A percentile compares a stretch with the other conserved stretches of the same genome.
Conservation (phyloP, 1,140 invertebrate genomes). For the Drosophila quadrilineata region DNA sequence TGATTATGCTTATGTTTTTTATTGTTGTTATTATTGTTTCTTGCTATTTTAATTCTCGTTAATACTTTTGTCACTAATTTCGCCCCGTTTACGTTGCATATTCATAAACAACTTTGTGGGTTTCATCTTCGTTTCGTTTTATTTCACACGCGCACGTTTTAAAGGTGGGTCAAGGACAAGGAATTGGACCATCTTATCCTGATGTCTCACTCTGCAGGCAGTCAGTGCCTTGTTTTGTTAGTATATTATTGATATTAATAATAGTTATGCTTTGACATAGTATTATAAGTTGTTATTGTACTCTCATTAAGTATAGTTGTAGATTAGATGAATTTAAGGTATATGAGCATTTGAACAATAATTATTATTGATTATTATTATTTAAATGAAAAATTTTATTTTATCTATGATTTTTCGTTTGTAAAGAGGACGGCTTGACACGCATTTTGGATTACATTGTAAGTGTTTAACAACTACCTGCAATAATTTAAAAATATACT, state of each 20-base stretch:
- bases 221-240: constrained; percentile 47
- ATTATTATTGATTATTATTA: constrained; percentile 20
- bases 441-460: constrained; percentile 62
- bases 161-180: constrained; percentile 58
- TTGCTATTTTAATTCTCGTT: constrained; percentile 27
- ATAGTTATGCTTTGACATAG: too few species aligned
- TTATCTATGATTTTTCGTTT: constrained; percentile 51
- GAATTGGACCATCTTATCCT: constrained; percentile 45
- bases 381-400: constrained; percentile 50
- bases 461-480: constrained; percentile 48
- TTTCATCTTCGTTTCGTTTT: constrained; percentile 33
- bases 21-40: constrained; percentile 1
- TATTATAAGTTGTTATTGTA: constrained; percentile 38
- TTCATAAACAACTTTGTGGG: background rate
- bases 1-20: constrained; percentile 13
- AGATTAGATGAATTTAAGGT: constrained; percentile 2
- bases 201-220: constrained; percentile 38
- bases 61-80: constrained; percentile 36
- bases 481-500: background rate
- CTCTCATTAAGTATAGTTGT: constrained; percentile 15
- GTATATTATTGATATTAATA: too few species aligned
- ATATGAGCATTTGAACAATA: constrained; percentile 7
- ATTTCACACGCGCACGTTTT: constrained; percentile 66
- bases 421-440: constrained; percentile 78
- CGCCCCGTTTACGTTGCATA: background rate